Base-by-base conservation (phyloP, 2,797 vertebrate species). In the Sebastes vulpes region DNA sequence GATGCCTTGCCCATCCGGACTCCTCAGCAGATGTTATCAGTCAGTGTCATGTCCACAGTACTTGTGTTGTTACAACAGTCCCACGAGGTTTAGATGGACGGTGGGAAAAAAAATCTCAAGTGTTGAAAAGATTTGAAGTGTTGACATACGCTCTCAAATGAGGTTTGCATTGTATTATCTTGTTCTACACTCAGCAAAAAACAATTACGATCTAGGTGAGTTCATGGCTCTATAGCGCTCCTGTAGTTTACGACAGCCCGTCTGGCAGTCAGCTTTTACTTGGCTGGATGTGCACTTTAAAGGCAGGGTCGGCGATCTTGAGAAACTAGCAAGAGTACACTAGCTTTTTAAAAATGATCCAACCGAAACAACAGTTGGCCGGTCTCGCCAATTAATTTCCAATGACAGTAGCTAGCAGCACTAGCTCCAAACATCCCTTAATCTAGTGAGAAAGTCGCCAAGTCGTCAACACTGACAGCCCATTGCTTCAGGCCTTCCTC, bases 11-110 rank as follows among this genome's bases (percentile, higher is more conserved):
- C 69, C 72, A 63, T 59, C 32, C 72, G 76, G 82, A 85, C 70
- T 68, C 54, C 79, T 73, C 60, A 83, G 72, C 88, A 94, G 84
- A 90, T 90, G 92, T 93, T 84, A 81, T 87, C 58, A 70, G 82
- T 91, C 89, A 86, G 65, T 65, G 60, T 68, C 80, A 57, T 82
- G 72, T 86, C 75, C 50, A n/a, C 64, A 31, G 66, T 11, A 12
- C 58, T 72, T 81, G 48, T 75, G 72, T 79, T 82, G 67, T 77
- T 75, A 29, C 75, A 72, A 38, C 21, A 28, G 50, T 58, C 50
- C 28, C 83, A 60, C 46, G 48, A 67, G 50, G 42, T 86, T 86
- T 63, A 75, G 65, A 77, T 82, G 64, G 58, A 79, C 4, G 10
- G 21, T 53, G 58, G 73, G 77, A 28, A 73, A 70, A 81, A 81